Evolutionary conservation across 2,888 invertebrate genomes (phyloP), one percentile per base, ranked within the genome.

Genomic region (Lymantria monacha): DNA sequence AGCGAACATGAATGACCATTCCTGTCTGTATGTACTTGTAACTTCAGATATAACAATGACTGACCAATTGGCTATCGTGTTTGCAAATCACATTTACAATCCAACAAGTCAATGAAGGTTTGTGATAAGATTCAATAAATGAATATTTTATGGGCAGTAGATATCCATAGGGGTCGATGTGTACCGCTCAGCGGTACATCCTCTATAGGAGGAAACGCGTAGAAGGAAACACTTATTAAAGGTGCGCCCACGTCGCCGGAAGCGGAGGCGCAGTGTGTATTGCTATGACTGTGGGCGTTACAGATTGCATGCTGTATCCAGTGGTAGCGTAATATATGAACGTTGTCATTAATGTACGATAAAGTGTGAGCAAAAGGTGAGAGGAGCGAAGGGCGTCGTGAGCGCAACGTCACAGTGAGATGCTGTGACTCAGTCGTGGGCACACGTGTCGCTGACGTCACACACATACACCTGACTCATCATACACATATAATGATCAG

Each of bases 201-300:
- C 71, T 70, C 70, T 66, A 74, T 74, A 79, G 77, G 81, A 83
- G 84, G 85, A 83, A 84, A 81, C 65, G 66, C 67, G 70, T 59
- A 74, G 75, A 79, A 88, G 88, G 87, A 90, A 88, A 76, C 72
- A 79, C 76, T 86, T 84, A 83, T 83, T 83, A 87, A 83, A 85
- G 66, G 65, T 66, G 77, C 80, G 76, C 88, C 87, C 83, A 86
- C 88, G 79, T 79, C 30, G 14, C 36, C 85, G 86, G 87, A 87
- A 86, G 82, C 82, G 82, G 81, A 81, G 84, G 81, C 83, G 79
- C 81, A 74, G 72, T 69, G 69, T 72, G 59, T 63, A 57, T 52
- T 58, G 52, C 42, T 55, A 45, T 47, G 43, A 48, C 47, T 47
- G 83, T 82, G 76, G 85, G 83, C 78, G 82, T 63, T 72, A 57